Base-by-base conservation (phyloP, 2,888 invertebrate genomes). In the Parthenolecanium corni region DNA sequence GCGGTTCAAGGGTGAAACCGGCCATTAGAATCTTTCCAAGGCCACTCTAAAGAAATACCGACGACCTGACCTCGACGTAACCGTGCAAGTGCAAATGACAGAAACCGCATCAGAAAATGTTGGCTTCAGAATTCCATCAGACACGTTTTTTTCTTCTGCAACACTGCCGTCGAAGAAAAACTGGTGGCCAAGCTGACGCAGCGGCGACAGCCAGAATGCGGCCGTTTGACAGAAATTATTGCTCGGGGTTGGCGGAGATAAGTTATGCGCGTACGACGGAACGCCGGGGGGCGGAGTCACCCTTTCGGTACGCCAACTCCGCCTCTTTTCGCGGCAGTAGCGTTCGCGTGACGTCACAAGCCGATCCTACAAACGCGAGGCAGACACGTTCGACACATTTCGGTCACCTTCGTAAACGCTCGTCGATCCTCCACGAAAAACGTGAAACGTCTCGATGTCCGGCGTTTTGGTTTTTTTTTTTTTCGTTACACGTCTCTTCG, bases 331-430 rank as follows among this genome's bases (percentile, higher is more conserved):
- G 5, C 31, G 9, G 5, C 31, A 9, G 4, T 31, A 6, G 57
- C 64, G 64, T 65, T 66, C 64, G 67, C 58, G 66, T 68, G 68
- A 69, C 69, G 69, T 69, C 69, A 69, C 62, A 38, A 63, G 58
- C 65, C 65, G 53, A 18, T 18, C 38, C 47, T 57, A 53, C 52
- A 31, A 31, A 31, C 31, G 4, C 31, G 4, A 31, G 5, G 52
- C 25, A 24, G 58, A 23, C 52, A 23, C 38, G 52, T 18, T 66
- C 66, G 66, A 58, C 40, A 4, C 25, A 57, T 44, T 52, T 61
- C 64, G 65, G 57, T 6, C 3, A 18, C 36, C 44, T 56, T 47
- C 64, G 56, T 44, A 52, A 4, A 31, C 9, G 31, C 9, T 31
- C 31, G 31, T 31, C 9, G 31, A 31, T 31, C 49, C n/a, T n/a